phyloP scores from a whole-genome alignment of 1,140 invertebrate genomes.

The Chrysomallon squamiferum region DNA sequence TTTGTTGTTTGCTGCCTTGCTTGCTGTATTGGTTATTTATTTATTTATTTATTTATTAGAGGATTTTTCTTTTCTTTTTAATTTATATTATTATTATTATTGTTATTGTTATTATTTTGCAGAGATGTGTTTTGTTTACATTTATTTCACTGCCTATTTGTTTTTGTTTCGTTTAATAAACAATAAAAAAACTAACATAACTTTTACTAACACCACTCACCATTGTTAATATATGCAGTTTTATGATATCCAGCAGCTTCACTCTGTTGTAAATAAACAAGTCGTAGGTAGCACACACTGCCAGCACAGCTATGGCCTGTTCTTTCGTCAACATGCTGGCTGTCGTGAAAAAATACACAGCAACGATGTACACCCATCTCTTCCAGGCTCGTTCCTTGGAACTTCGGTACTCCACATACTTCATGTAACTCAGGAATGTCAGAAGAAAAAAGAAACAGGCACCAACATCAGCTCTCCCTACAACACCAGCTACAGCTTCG shows the following conservation, averaged over 20 bases:
- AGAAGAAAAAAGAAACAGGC: slow-evolving; percentile 82
- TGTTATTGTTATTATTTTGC: no score
- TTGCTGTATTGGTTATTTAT: no score
- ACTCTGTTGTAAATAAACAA: slow-evolving; percentile 65
- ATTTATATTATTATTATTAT: no score
- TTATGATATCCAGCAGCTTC: slow-evolving; percentile 33
- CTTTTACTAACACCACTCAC: no score
- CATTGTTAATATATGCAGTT: slow-evolving; percentile 20
- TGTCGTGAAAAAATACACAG: slow-evolving; percentile 39
- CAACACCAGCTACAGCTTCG: slow-evolving; percentile 77
- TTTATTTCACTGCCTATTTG: no score
- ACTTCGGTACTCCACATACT: slow-evolving; percentile 48
- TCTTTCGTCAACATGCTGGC: slow-evolving; percentile 68
- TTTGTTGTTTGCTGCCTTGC: no score
- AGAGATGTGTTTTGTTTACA: no score
- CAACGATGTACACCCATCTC: slow-evolving; percentile 32
- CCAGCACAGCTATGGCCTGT: slow-evolving; percentile 88
- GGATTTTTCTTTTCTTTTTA: no score
- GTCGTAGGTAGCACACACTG: slow-evolving; percentile 85
- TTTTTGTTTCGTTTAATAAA: no score
- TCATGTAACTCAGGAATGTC: slow-evolving; percentile 74
- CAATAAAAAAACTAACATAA: no score
- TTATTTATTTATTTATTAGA: no score
- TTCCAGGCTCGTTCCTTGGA: slow-evolving; percentile 29
- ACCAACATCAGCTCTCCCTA: slow-evolving; percentile 83